These are phyloP conservation scores for Rhadinocentrus ornatus DNA, from an alignment of 2,797 vertebrate genomes.

Conservation along the genomic window DNA sequence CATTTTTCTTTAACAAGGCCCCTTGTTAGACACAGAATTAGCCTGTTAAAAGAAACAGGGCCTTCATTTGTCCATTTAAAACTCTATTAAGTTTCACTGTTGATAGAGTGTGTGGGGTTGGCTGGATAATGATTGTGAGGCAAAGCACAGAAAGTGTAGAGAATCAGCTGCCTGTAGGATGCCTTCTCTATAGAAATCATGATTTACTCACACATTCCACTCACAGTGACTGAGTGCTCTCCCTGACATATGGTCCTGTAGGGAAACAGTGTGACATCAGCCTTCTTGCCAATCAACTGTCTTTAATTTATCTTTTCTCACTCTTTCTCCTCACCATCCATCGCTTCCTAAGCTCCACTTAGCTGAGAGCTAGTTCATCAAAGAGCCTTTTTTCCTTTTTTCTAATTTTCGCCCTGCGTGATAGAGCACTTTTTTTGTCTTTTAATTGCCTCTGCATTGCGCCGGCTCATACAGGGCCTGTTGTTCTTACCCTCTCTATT, in stretches of 20 bases:
- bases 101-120: conserved; percentile 61
- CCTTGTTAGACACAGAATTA: conserved; percentile 70
- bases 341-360: conserved; percentile 79
- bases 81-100: conserved; percentile 66
- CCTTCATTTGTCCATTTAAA: conserved; percentile 72
- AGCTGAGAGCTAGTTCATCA: conserved; percentile 74
- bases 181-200: conserved; percentile 75
- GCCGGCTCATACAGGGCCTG: conserved; percentile 65
- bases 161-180: conserved; percentile 73
- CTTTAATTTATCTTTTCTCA: conserved; percentile 75
- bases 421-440: conserved; percentile 73
- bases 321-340: conserved; percentile 64
- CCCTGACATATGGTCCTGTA: conserved; percentile 80
- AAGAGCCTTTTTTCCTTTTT: conserved; percentile 62
- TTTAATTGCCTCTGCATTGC: conserved; percentile 80
- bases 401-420: conserved; percentile 72
- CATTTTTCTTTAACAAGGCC: conserved; percentile 60
- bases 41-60: conserved; percentile 65
- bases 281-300: conserved; percentile 78
- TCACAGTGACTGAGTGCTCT: conserved; percentile 75
- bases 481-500: conserved; percentile 80
- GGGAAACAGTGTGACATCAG: conserved; percentile 80
- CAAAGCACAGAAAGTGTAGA: conserved; percentile 48
- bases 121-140: conserved; percentile 70
- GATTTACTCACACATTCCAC: conserved; percentile 82